Percentiles rank a stretch among this genome's conserved stretches.
Evolutionary conservation across 2,888 invertebrate genomes (phyloP).

Genomic region (Agonopterix arenella): DNA sequence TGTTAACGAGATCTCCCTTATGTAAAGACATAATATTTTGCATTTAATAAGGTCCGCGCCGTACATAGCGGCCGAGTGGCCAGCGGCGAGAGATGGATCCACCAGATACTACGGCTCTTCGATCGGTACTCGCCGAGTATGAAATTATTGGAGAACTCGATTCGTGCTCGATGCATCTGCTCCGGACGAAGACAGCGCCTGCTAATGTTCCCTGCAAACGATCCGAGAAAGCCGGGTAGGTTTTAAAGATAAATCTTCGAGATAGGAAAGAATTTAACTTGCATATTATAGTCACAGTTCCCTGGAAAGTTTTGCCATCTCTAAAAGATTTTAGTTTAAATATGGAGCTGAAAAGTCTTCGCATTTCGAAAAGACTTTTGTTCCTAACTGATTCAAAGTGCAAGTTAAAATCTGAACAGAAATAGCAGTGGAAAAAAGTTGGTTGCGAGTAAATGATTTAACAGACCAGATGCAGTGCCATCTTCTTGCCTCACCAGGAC

Average conservation of each 20-base stretch:
- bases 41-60: constrained; percentile 66
- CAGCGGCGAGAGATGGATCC: constrained; percentile 60
- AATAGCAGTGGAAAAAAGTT: no score
- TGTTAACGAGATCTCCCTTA: constrained; percentile 65
- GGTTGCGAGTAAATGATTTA: no score
- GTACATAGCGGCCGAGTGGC: constrained; percentile 51
- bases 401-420: no score
- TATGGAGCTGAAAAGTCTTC: no score
- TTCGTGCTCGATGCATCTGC: constrained; percentile 71
- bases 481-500: no score
- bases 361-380: no score
- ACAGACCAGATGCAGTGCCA: no score
- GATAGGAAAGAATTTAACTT: constrained; percentile 40
- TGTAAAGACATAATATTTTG: constrained; percentile 68
- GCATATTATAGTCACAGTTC: constrained; percentile 39
- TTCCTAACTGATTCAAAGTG: no score
- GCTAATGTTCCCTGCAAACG: constrained; percentile 56
- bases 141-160: constrained; percentile 72
- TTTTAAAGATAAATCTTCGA: constrained; percentile 62
- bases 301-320: constrained; percentile 22
- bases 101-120: constrained; percentile 37
- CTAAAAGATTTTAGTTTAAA: not conserved
- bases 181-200: constrained; percentile 25
- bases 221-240: constrained; percentile 53
- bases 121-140: constrained; percentile 49